These are phyloP conservation scores for Anabacerthia variegaticeps DNA, from an alignment of 2,797 vertebrate species.

Conservation along the genomic window DNA sequence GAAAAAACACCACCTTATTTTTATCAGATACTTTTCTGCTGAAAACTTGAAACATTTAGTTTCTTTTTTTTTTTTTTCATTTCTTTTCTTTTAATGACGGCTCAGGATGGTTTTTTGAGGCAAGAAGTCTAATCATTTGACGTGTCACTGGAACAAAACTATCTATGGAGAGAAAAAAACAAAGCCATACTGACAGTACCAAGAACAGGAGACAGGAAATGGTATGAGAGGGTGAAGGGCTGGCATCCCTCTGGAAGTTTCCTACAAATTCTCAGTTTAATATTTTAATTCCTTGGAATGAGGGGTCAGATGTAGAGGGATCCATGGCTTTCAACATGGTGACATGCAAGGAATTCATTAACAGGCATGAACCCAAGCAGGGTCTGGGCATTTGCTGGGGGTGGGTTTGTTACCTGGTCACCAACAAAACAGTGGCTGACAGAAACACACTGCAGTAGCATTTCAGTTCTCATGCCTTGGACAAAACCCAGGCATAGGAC, in stretches of 20 bases:
- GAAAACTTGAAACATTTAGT: not conserved
- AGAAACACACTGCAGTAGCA: not conserved
- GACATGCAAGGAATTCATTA: not conserved
- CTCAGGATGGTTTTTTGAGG: not conserved
- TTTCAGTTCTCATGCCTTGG: not conserved
- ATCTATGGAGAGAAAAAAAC: not conserved
- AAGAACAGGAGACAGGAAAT: not conserved
- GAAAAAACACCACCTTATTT: not conserved
- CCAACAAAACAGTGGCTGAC: not conserved
- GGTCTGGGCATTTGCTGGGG: not conserved
- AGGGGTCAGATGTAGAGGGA: not conserved
- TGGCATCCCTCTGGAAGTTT: not conserved
- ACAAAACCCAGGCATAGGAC: not conserved
- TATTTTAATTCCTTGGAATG: not conserved
- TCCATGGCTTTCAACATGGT: not conserved
- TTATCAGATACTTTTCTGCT: not conserved
- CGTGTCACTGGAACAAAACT: not conserved
- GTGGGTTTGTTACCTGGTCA: not conserved
- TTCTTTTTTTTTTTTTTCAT: not conserved
- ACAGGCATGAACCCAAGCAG: not conserved
- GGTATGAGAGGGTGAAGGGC: not conserved
- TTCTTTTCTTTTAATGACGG: not conserved
- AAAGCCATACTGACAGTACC: not conserved
- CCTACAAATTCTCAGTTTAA: not conserved
- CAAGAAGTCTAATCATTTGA: not conserved